phyloP scores from a whole-genome alignment of 2,797 vertebrate species.

The Malacoraja senta region DNA sequence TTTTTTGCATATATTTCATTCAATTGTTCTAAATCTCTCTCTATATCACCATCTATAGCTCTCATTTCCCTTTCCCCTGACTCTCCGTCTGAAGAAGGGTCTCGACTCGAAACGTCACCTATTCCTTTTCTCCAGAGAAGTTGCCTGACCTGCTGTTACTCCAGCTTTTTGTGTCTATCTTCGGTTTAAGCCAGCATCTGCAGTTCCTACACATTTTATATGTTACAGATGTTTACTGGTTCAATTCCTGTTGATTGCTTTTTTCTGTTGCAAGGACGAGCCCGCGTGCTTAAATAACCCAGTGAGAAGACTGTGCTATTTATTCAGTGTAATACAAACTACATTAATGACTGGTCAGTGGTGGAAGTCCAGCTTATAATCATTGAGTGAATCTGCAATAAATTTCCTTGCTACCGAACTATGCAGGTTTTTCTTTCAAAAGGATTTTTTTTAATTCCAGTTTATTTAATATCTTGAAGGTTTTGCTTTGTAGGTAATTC shows the following conservation, averaged over 20 bases:
- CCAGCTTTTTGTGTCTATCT: too few species aligned
- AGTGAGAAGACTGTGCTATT: neutral
- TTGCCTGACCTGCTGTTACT: too few species aligned
- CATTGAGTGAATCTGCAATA: neutral
- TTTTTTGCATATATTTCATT: too few species aligned
- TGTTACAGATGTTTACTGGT: neutral
- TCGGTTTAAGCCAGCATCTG: too few species aligned
- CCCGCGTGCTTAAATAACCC: neutral
- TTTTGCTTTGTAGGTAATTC: neutral
- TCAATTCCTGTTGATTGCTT: neutral
- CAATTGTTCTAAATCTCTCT: too few species aligned
- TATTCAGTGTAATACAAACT: neutral
- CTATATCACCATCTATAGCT: too few species aligned
- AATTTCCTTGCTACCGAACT: neutral
- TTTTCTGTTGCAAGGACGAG: neutral
- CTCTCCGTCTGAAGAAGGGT: too few species aligned
- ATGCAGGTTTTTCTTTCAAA: neutral
- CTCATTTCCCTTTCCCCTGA: too few species aligned
- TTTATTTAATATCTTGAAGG: constrained; percentile 16
- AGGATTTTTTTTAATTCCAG: neutral
- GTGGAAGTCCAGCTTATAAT: neutral
- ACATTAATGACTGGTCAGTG: neutral
- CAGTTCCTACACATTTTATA: too few species aligned
- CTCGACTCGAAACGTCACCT: too few species aligned
- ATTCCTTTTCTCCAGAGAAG: too few species aligned